Conservation (phyloP, 2,113 vertebrate genomes). For the Monopterus albus region DNA sequence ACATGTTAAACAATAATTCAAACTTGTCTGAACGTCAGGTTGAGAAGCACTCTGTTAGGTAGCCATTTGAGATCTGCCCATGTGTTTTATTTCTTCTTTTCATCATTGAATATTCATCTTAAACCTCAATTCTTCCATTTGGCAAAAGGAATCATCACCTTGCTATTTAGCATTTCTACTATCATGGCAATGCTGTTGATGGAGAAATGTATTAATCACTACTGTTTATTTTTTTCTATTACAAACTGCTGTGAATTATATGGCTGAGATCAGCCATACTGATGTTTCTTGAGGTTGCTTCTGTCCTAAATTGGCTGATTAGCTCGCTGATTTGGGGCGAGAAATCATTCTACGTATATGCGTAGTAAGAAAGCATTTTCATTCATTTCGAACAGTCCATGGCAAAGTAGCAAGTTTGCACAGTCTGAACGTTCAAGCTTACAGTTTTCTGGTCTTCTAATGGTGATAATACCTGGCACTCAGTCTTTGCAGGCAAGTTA, state of each 20-base stretch:
- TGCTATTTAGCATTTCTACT: constrained; percentile 66
- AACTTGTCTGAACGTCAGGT: constrained; percentile 11
- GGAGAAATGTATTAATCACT: constrained; percentile 64
- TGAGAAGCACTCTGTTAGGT: constrained; percentile 55
- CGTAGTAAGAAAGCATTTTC: constrained; percentile 83
- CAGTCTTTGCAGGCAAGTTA: constrained; percentile 79
- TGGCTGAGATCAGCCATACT: constrained; percentile 70
- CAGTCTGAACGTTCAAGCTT: constrained; percentile 79
- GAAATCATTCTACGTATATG: constrained; percentile 77
- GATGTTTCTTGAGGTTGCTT: constrained; percentile 81
- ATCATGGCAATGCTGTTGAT: constrained; percentile 67
- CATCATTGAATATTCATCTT: constrained; percentile 89
- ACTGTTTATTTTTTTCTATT: constrained; percentile 53
- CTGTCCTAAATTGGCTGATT: constrained; percentile 80
- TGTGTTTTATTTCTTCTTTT: constrained; percentile 73
- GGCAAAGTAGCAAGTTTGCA: constrained; percentile 77
- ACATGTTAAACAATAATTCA: neutral
- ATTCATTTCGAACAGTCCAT: constrained; percentile 85
- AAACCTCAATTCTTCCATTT: constrained; percentile 82
- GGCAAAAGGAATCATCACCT: constrained; percentile 79
- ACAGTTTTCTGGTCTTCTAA: constrained; percentile 87
- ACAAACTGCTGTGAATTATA: constrained; percentile 84
- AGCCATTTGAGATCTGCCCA: constrained; percentile 57
- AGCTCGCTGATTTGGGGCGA: constrained; percentile 80
- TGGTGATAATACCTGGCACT: constrained; percentile 70